Evolutionary conservation across 2,113 vertebrate genomes (phyloP).

Genomic region (Blennius ocellaris): DNA sequence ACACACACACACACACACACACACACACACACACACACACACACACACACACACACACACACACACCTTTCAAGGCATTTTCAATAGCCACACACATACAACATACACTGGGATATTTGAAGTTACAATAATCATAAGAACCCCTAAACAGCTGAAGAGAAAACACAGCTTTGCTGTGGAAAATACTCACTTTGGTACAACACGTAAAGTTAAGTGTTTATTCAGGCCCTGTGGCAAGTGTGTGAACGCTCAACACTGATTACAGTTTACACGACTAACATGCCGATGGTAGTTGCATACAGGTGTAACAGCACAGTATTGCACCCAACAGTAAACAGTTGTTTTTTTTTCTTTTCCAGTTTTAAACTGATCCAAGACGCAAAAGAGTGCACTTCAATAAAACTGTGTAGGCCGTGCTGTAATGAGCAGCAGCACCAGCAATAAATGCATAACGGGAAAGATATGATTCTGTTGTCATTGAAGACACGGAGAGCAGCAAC

Average conservation of each 20-base stretch:
- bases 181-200: slow-evolving; percentile 74
- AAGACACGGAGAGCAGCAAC: slow-evolving; percentile 2
- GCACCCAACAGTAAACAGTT: slow-evolving; percentile 47
- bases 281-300: slow-evolving; percentile 66
- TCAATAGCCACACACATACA: slow-evolving; percentile 15
- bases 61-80: slow-evolving; percentile 12
- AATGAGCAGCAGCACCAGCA: slow-evolving; percentile 17
- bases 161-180: slow-evolving; percentile 36
- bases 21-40: slow-evolving; percentile 11
- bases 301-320: slow-evolving; percentile 44
- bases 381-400: slow-evolving; percentile 8
- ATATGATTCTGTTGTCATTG: slow-evolving; percentile 9
- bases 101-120: slow-evolving; percentile 25
- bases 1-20: slow-evolving; percentile 18
- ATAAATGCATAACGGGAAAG: slow-evolving; percentile 16
- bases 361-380: slow-evolving; percentile 21
- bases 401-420: neutral
- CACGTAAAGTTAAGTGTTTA: slow-evolving; percentile 33
- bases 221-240: slow-evolving; percentile 28
- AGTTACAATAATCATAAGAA: slow-evolving; percentile 36
- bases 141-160: slow-evolving; percentile 32
- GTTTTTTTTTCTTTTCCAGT: too few species aligned
- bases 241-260: slow-evolving; percentile 30
- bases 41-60: slow-evolving; percentile 1
- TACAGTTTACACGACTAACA: slow-evolving; percentile 52